phyloP scores from a whole-genome alignment of 2,113 vertebrate genomes.

The Setophaga coronata region DNA sequence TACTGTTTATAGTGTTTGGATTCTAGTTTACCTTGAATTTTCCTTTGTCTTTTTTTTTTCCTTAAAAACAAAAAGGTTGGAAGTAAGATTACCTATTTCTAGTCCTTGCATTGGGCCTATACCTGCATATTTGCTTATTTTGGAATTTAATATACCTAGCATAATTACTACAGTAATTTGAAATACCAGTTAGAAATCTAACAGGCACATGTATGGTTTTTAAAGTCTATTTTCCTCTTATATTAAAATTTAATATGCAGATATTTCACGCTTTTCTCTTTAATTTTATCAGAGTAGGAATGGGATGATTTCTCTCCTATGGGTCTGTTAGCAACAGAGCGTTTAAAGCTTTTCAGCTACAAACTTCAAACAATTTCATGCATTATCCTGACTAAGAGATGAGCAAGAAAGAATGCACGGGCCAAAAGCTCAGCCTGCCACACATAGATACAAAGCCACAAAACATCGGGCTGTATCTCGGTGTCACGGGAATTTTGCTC shows the following conservation, averaged over 20 bases:
- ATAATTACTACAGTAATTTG: background rate
- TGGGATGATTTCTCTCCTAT: background rate
- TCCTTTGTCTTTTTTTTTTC: background rate
- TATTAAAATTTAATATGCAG: constrained; percentile 10
- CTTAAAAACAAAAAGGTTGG: background rate
- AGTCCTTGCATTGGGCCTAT: constrained; percentile 14
- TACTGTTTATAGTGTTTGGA: background rate
- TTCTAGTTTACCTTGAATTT: constrained; percentile 63
- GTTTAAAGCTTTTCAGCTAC: constrained; percentile 44
- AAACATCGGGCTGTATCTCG: background rate
- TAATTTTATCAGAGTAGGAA: constrained; percentile 1
- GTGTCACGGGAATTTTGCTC: background rate
- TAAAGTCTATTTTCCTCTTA: constrained; percentile 14
- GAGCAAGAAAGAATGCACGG: constrained; percentile 71
- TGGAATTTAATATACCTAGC: background rate
- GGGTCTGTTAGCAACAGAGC: constrained; percentile 34
- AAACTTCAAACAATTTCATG: constrained; percentile 52
- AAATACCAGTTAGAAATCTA: constrained; percentile 56
- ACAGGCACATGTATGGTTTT: constrained; percentile 15
- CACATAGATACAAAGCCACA: background rate
- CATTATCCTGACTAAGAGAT: constrained; percentile 44
- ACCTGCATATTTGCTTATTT: background rate
- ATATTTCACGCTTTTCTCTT: constrained; percentile 7
- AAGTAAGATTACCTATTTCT: constrained; percentile 24
- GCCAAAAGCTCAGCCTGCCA: constrained; percentile 6